Evolutionary conservation across 2,888 invertebrate species (phyloP).

Genomic region (Epistrophe eligans): DNA sequence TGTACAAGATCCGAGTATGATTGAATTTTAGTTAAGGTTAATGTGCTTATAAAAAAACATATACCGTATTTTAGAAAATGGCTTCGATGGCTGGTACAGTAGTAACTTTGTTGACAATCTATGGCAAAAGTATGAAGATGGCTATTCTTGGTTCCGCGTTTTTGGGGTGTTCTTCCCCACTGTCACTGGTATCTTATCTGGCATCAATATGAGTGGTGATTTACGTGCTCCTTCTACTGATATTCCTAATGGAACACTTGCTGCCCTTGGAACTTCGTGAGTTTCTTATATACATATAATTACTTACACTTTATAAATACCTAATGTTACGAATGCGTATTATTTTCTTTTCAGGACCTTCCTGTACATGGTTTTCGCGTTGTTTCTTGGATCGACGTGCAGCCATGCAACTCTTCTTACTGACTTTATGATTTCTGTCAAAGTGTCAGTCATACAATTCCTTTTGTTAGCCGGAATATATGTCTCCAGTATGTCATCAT

Average conservation of each 20-base stretch:
- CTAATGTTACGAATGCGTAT: not conserved
- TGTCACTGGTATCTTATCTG: slow-evolving; percentile 97
- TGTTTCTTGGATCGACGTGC: slow-evolving; percentile 96
- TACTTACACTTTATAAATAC: not conserved
- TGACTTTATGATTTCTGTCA: slow-evolving; percentile 96
- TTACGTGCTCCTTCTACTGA: slow-evolving; percentile 95
- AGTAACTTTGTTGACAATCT: slow-evolving; percentile 92
- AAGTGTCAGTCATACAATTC: slow-evolving; percentile 93
- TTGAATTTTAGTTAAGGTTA: not conserved
- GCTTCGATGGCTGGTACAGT: slow-evolving; percentile 94
- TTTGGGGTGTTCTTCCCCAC: slow-evolving; percentile 99
- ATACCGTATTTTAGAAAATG: slow-evolving; percentile 85
- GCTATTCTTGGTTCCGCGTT: slow-evolving; percentile 96
- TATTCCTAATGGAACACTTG: slow-evolving; percentile 97
- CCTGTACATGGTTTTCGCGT: slow-evolving; percentile 94
- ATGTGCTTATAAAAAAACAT: slow-evolving; percentile 77
- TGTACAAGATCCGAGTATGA: slow-evolving; percentile 88
- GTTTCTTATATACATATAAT: slow-evolving; percentile 49
- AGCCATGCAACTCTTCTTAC: slow-evolving; percentile 88
- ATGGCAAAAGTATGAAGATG: slow-evolving; percentile 90
- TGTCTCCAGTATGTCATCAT: slow-evolving; percentile 97
- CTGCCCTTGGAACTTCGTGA: slow-evolving; percentile 95
- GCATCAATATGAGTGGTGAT: slow-evolving; percentile 99
- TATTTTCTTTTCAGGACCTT: slow-evolving; percentile 87
- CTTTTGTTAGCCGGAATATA: slow-evolving; percentile 95